Base-by-base conservation (phyloP, 2,797 vertebrate species). In the Aplochiton taeniatus region DNA sequence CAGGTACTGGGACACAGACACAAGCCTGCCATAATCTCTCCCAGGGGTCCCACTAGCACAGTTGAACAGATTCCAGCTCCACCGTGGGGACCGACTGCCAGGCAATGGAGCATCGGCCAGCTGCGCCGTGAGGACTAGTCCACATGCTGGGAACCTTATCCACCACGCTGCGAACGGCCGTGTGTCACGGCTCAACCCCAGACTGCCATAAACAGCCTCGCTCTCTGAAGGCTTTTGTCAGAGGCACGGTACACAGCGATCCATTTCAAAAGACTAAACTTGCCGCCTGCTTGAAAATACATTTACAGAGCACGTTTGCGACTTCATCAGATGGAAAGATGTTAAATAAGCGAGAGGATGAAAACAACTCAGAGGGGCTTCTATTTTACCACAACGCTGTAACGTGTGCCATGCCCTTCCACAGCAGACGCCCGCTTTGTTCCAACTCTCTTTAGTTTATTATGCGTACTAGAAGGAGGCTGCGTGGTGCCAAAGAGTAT, bases 381-480 rank as follows among this genome's bases (percentile, higher is more conserved):
- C 31, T 31, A 31, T 31, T 31, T 31, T 31, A 31, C 2, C 31
- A 6, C 3, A 2, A 31, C 31, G 31, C 50, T 70, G 60, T 75
- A 69, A 72, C 60, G 59, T 49, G 49, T 77, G 63, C 53, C 77
- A 69, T 67, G 61, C 54, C 50, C 46, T 46, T 68, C 53, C 74
- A 81, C 69, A 73, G 79, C 79, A 83, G 65, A 70, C 46, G 65
- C 61, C 44, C 63, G 64, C 18, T 9, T 52, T 43, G 16, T 60
- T 75, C 55, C 9, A 65, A 74, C 65, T 58, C 64, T 50, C 50
- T 14, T 42, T 69, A 62, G 48, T 55, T 80, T 75, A 45, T 80
- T 75, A 45, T 61, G 76, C 79, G 72, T 47, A 61, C 57, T 55
- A 48, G 57, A 77, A 65, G 11, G 66, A 82, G 82, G 74, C 72